Evolutionary conservation across 2,113 vertebrate species (phyloP).

Genomic region (Thryonomys swinderianus): DNA sequence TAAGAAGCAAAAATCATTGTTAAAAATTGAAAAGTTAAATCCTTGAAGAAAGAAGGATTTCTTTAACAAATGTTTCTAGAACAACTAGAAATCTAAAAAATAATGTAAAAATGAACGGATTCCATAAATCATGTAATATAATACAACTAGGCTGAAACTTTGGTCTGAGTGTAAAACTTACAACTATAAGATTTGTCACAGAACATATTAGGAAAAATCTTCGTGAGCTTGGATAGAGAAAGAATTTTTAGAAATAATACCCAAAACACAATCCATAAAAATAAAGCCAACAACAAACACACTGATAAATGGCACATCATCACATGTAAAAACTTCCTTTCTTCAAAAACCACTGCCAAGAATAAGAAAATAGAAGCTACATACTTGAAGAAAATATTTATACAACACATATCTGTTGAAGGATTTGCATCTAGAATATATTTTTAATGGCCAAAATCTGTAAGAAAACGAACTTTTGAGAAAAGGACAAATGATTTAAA

Average conservation of each 20-base stretch:
- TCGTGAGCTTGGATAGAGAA: background rate
- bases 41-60: background rate
- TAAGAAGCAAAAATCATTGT: background rate
- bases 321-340: background rate
- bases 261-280: background rate
- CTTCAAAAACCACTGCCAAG: background rate
- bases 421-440: background rate
- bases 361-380: background rate
- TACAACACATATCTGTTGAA: background rate
- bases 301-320: background rate
- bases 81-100: background rate
- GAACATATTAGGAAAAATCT: background rate
- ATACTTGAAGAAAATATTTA: background rate
- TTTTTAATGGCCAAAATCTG: background rate
- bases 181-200: background rate
- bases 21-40: background rate
- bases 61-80: background rate
- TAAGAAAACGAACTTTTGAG: background rate
- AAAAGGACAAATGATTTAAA: background rate
- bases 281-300: background rate
- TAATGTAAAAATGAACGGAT: background rate
- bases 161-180: background rate
- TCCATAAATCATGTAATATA: background rate
- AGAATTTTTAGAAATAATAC: background rate
- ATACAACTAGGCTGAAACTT: constrained; percentile 3